A percentile compares a stretch with the other conserved stretches of the same genome.
phyloP scores from a whole-genome alignment of 2,888 invertebrate species.

The Bhutanitis thaidina region DNA sequence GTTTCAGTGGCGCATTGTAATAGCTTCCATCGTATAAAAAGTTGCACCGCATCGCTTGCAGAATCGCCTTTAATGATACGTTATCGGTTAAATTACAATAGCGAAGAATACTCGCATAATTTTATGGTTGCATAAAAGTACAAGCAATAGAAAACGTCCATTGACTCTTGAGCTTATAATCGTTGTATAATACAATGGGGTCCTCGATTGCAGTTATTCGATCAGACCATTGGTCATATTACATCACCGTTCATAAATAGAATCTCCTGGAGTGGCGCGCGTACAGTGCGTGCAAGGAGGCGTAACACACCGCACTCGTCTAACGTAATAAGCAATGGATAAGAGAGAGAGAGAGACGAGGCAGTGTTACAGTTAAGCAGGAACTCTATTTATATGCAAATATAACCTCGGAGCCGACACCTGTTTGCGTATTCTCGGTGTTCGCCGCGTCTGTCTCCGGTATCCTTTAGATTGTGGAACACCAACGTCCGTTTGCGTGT shows the following conservation, averaged over 20 bases:
- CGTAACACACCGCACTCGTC: conserved; percentile 61
- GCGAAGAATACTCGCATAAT: too few relatives aligned
- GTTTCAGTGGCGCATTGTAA: conserved; percentile 50
- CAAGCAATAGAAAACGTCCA: background rate
- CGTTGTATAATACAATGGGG: conserved; percentile 36
- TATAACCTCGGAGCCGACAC: conserved; percentile 78
- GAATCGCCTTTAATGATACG: conserved; percentile 27
- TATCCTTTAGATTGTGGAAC: conserved; percentile 62
- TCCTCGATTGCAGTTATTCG: conserved; percentile 39
- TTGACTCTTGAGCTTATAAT: conserved; percentile 10
- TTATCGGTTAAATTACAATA: background rate
- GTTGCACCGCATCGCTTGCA: conserved; percentile 33
- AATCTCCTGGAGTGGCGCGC: conserved; percentile 65
- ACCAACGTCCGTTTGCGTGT: conserved; percentile 36
- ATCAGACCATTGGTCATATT: conserved; percentile 54
- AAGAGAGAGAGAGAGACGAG: conserved; percentile 70
- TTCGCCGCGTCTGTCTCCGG: conserved; percentile 63
- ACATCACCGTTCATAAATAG: conserved; percentile 74
- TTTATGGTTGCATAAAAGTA: too few relatives aligned
- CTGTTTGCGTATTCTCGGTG: conserved; percentile 78
- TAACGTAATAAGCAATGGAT: conserved; percentile 46
- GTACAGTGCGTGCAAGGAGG: conserved; percentile 63
- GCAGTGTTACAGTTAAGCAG: conserved; percentile 77
- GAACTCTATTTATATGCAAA: conserved; percentile 81
- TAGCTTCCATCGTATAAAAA: conserved; percentile 55